Conservation (phyloP, 2,113 vertebrate species). For the Phoxinus phoxinus region DNA sequence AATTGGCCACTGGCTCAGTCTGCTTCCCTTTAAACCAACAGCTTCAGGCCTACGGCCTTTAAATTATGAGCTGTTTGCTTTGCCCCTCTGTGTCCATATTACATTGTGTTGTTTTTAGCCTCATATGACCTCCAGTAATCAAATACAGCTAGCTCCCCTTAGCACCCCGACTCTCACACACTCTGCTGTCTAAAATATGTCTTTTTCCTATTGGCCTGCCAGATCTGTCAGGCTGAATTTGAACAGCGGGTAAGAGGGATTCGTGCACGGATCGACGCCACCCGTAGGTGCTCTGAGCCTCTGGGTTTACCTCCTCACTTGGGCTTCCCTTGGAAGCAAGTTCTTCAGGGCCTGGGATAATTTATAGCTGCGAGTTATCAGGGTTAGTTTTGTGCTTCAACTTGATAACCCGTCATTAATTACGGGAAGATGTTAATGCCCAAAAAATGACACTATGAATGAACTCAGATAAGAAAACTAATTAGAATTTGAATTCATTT, state of each 20-base stretch:
- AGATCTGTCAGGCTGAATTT: constrained; percentile 84
- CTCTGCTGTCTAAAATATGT: constrained; percentile 81
- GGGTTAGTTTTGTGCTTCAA: not conserved
- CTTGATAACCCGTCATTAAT: not conserved
- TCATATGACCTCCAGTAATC: constrained; percentile 87
- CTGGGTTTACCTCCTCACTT: not conserved
- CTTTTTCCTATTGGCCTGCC: constrained; percentile 86
- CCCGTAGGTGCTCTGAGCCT: not conserved
- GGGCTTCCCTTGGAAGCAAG: not conserved
- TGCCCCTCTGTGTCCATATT: constrained; percentile 83
- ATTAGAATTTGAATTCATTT: not conserved
- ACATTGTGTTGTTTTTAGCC: constrained; percentile 85
- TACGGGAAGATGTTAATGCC: not conserved
- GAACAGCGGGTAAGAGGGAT: constrained; percentile 77
- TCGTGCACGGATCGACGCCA: constrained; percentile 65
- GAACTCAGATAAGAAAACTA: not conserved
- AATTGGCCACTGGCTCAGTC: not conserved
- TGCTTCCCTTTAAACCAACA: not conserved
- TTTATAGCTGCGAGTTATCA: not conserved
- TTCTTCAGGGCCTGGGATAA: not conserved
- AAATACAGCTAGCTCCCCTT: constrained; percentile 68
- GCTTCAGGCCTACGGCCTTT: constrained; percentile 12
- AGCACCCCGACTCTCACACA: constrained; percentile 75
- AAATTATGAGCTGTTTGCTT: constrained; percentile 85
- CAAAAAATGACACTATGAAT: not conserved